These are phyloP conservation scores for Notodonta dromedarius DNA, from an alignment of 2,888 invertebrate species.

Conservation along the genomic window DNA sequence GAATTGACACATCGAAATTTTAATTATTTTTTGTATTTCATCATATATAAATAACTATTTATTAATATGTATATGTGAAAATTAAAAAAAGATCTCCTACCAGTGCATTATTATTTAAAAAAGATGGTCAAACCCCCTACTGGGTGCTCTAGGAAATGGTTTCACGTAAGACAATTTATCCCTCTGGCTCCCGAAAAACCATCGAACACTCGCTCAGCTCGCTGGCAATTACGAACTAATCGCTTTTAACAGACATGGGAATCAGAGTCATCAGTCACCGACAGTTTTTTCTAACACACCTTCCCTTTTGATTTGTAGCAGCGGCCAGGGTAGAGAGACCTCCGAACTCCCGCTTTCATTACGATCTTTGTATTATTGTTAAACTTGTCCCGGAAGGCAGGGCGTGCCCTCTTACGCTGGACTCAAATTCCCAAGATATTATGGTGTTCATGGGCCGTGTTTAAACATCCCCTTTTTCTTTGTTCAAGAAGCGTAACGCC, in stretches of 20 bases:
- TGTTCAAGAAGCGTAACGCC: constrained; percentile 77
- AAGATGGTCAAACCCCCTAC: too few species aligned
- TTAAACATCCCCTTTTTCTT: constrained; percentile 73
- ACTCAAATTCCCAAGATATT: constrained; percentile 62
- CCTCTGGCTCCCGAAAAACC: constrained; percentile 26
- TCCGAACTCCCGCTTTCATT: constrained; percentile 36
- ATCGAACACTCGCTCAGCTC: constrained; percentile 29
- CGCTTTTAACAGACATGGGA: constrained; percentile 61
- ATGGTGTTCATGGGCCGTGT: constrained; percentile 63
- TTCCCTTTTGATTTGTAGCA: constrained; percentile 46
- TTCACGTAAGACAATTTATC: constrained; percentile 20
- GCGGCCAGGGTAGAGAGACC: constrained; percentile 46
- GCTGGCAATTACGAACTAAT: constrained; percentile 47
- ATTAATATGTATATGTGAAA: too few species aligned
- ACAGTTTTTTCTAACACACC: constrained; percentile 54
- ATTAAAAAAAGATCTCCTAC: too few species aligned
- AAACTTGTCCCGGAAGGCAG: constrained; percentile 34
- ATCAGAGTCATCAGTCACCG: constrained; percentile 56
- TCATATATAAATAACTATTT: too few species aligned
- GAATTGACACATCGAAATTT: constrained; percentile 27
- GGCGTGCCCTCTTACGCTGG: constrained; percentile 56
- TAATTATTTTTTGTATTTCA: too few species aligned
- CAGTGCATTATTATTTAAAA: too few species aligned
- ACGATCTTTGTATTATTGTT: constrained; percentile 27
- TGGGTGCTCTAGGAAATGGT: too few species aligned